Evolutionary conservation across 2,797 vertebrate species (phyloP).

Genomic region (Squalus acanthias): DNA sequence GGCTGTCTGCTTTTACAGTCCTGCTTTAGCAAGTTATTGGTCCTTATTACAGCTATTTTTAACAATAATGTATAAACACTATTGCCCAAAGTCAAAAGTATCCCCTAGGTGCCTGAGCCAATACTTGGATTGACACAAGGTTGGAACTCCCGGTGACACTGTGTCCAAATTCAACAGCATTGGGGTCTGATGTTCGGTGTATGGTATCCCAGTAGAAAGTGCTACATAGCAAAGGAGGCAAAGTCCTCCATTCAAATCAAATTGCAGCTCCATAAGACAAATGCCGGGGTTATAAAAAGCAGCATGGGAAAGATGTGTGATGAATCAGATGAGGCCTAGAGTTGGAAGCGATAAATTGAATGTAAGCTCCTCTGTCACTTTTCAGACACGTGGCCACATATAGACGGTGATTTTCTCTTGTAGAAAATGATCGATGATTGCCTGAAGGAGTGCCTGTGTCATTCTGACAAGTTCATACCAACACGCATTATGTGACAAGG

Average conservation of each 20-base stretch:
- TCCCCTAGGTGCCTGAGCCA: too few relatives aligned
- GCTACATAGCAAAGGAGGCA: too few relatives aligned
- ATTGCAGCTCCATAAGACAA: background rate
- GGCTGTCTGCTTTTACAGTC: background rate
- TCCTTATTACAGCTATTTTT: background rate
- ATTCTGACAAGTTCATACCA: conserved; percentile 4
- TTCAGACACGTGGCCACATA: background rate
- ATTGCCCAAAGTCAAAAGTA: background rate
- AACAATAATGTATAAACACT: background rate
- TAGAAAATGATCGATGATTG: background rate
- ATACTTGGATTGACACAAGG: background rate
- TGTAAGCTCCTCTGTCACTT: background rate
- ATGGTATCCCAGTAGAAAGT: background rate
- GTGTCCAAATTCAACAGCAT: background rate
- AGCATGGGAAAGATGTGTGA: background rate
- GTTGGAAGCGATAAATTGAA: background rate
- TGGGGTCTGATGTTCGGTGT: background rate
- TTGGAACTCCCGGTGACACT: background rate
- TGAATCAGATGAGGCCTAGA: background rate
- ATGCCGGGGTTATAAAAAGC: background rate
- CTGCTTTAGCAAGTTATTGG: background rate
- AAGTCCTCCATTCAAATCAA: background rate
- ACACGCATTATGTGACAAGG: background rate
- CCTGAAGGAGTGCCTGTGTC: background rate
- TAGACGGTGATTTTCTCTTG: background rate